Evolutionary conservation across 1,140 invertebrate species (phyloP).

Genomic region (Pseudachorutes palmiensis): DNA sequence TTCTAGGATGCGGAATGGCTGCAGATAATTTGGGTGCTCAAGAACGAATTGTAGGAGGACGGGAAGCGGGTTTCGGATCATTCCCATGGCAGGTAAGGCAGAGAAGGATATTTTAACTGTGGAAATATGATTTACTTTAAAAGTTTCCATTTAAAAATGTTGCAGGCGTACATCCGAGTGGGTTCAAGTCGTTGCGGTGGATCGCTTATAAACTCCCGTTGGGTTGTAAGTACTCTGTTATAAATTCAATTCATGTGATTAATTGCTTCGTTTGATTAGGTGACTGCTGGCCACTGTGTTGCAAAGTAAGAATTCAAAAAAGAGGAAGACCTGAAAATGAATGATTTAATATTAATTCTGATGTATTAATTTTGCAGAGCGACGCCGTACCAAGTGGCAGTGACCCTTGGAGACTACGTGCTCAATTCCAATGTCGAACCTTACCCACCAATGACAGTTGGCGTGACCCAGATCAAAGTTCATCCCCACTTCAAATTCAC

Average conservation of each 20-base stretch:
- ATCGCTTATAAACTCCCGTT: slow-evolving; percentile 79
- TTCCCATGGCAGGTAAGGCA: slow-evolving; percentile 87
- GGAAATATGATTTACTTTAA: too few relatives aligned
- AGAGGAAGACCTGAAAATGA: neutral
- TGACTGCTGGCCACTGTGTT: slow-evolving; percentile 94
- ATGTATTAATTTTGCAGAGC: slow-evolving; percentile 53
- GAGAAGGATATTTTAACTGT: neutral
- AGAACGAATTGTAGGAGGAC: slow-evolving; percentile 81
- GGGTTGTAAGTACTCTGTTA: slow-evolving; percentile 53
- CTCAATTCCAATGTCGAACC: slow-evolving; percentile 86
- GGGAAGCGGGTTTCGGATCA: slow-evolving; percentile 67
- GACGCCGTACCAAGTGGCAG: slow-evolving; percentile 76
- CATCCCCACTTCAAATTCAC: slow-evolving; percentile 94
- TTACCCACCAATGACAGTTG: slow-evolving; percentile 79
- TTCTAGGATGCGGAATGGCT: slow-evolving; percentile 72
- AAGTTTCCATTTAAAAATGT: too few relatives aligned
- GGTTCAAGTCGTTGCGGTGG: slow-evolving; percentile 85
- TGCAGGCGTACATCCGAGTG: slow-evolving; percentile 82
- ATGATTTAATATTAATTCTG: slow-evolving; percentile 11
- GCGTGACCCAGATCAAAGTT: slow-evolving; percentile 75
- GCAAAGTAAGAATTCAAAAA: slow-evolving; percentile 53
- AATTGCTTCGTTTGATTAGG: neutral
- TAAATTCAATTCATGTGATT: neutral
- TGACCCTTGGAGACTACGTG: slow-evolving; percentile 86
- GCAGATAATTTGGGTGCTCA: slow-evolving; percentile 68